Evolutionary conservation across 2,113 vertebrate genomes (phyloP).

Genomic region (Propithecus coquereli): DNA sequence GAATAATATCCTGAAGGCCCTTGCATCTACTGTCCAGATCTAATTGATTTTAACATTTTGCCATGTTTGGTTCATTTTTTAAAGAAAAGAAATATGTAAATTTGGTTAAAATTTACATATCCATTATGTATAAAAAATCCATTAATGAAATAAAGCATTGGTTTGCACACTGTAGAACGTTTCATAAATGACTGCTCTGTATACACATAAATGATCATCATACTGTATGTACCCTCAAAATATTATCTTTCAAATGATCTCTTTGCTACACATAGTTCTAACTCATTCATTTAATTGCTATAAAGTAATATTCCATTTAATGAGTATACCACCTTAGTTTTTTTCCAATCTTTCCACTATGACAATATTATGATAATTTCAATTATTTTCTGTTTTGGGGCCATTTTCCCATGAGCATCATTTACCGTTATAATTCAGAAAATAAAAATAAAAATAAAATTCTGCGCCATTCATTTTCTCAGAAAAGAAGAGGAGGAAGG

Average conservation of each 20-base stretch:
- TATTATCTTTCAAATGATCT: not conserved
- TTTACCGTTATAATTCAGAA: constrained; percentile 14
- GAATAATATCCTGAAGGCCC: not conserved
- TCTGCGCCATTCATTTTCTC: not conserved
- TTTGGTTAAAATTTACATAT: not conserved
- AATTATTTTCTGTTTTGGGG: not conserved
- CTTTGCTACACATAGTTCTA: not conserved
- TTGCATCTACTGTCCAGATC: not conserved
- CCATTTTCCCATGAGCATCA: not conserved
- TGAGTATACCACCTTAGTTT: not conserved
- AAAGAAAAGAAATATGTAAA: not conserved
- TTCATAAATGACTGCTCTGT: not conserved
- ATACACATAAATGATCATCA: not conserved
- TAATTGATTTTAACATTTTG: not conserved
- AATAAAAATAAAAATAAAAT: constrained; percentile 26
- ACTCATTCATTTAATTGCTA: not conserved
- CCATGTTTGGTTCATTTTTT: not conserved
- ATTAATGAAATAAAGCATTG: not conserved
- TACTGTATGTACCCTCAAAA: not conserved
- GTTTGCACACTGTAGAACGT: not conserved
- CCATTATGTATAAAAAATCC: not conserved
- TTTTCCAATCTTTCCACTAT: not conserved
- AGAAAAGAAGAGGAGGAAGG: not conserved
- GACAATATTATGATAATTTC: not conserved
- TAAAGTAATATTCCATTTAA: not conserved